Evolutionary conservation across 2,888 invertebrate species (phyloP).

Genomic region (Meiosimyza platycephala): DNA sequence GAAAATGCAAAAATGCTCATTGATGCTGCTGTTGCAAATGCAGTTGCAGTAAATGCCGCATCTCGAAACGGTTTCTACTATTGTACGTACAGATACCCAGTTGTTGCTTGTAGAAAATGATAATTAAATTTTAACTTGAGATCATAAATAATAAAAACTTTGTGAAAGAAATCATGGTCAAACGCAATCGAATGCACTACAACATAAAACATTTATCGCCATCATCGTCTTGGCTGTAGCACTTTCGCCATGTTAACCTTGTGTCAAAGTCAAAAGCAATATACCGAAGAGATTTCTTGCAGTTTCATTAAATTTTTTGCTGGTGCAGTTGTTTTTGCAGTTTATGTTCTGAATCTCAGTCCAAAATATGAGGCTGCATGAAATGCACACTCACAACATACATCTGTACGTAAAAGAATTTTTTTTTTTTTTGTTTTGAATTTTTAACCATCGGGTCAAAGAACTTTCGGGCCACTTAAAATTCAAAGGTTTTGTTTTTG

Average conservation of each 20-base stretch:
- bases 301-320: neutral
- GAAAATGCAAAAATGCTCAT: constrained; percentile 15
- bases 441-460: no score
- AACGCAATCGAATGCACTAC: neutral
- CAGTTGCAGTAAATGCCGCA: no score
- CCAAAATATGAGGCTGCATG: constrained; percentile 21
- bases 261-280: constrained; percentile 34
- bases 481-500: no score
- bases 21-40: neutral
- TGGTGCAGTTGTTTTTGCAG: constrained; percentile 2
- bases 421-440: no score
- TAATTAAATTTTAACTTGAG: constrained; percentile 23
- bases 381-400: constrained; percentile 11
- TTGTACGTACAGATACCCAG: neutral
- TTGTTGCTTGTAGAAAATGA: constrained; percentile 15
- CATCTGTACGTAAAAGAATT: constrained; percentile 1
- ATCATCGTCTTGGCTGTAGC: constrained; percentile 14
- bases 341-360: constrained; percentile 12
- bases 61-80: neutral
- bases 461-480: no score
- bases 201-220: neutral
- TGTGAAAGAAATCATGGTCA: neutral
- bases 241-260: constrained; percentile 37
- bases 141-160: constrained; percentile 28
- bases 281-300: neutral